Conservation (phyloP, 92 coral and sea anemone species). For the Porites lobata region DNA sequence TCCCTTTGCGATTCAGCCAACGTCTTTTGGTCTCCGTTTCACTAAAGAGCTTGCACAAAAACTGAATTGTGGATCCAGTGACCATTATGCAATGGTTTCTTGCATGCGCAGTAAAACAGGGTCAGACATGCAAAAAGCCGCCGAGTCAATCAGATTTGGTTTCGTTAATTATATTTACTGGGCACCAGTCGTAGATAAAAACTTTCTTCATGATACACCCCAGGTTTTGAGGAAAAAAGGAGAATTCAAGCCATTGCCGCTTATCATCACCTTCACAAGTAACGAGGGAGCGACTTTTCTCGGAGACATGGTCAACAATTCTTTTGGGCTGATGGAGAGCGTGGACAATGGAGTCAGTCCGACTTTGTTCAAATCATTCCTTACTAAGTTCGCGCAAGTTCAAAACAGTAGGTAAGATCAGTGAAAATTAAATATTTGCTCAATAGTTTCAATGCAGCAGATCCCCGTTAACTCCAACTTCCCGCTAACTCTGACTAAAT, state of each 20-base stretch:
- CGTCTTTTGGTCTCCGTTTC: too few species aligned
- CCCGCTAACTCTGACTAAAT: too few species aligned
- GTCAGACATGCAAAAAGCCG: constrained; percentile 27
- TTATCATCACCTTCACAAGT: constrained; percentile 61
- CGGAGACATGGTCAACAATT: not conserved
- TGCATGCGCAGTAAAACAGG: constrained; percentile 52
- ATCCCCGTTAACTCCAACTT: too few species aligned
- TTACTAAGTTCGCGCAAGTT: not conserved
- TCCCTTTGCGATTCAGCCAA: too few species aligned
- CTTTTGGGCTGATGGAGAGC: constrained; percentile 27
- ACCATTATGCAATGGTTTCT: constrained; percentile 21
- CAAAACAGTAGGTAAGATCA: constrained; percentile 12
- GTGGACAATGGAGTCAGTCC: constrained; percentile 32
- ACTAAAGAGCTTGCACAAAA: too few species aligned
- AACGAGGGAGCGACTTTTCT: constrained; percentile 29
- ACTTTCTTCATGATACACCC: constrained; percentile 56
- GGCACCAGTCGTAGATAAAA: constrained; percentile 64
- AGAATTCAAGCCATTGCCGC: constrained; percentile 32
- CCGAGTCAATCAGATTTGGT: not conserved
- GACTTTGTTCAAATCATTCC: constrained; percentile 19
- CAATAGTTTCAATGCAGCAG: too few species aligned
- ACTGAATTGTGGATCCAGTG: too few species aligned
- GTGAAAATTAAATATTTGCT: too few species aligned
- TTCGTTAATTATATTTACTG: constrained; percentile 17
- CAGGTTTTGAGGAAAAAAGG: constrained; percentile 38